phyloP scores from a whole-genome alignment of 2,797 vertebrate species.

The Dicrostonyx torquatus region DNA sequence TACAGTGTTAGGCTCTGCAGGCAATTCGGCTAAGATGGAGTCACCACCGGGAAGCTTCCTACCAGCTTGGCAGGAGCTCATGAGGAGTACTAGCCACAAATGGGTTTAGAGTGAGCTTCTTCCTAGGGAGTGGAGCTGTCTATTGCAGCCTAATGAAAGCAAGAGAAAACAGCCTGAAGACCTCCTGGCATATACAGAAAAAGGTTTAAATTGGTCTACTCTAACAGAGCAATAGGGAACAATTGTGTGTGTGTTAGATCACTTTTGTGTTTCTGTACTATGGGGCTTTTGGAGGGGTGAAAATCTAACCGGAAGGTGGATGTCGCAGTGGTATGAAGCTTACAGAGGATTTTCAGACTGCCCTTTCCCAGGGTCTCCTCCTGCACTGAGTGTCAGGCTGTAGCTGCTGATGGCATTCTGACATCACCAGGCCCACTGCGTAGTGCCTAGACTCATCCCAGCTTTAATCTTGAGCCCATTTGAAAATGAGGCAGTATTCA shows the following conservation, averaged over 20 bases:
- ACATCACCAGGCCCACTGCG: not conserved
- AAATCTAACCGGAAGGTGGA: slow-evolving; percentile 56
- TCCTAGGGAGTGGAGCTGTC: slow-evolving; percentile 60
- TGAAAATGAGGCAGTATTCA: not conserved
- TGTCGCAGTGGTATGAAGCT: slow-evolving; percentile 19
- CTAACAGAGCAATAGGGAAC: slow-evolving; percentile 42
- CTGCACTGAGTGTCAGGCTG: not conserved
- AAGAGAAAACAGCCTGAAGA: slow-evolving; percentile 56
- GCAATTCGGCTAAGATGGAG: slow-evolving; percentile 78
- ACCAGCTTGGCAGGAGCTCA: slow-evolving; percentile 68
- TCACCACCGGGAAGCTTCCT: slow-evolving; percentile 72
- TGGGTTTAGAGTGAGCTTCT: slow-evolving; percentile 67
- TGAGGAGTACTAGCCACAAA: slow-evolving; percentile 62
- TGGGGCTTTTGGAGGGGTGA: slow-evolving; percentile 28
- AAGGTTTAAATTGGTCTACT: slow-evolving; percentile 60
- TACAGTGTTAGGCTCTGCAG: slow-evolving; percentile 65
- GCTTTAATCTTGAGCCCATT: slow-evolving; percentile 44
- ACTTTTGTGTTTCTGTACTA: slow-evolving; percentile 50
- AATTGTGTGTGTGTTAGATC: not conserved
- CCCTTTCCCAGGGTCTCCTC: slow-evolving; percentile 27
- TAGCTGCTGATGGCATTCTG: slow-evolving; percentile 7
- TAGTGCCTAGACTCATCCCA: slow-evolving; percentile 7
- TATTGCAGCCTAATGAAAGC: slow-evolving; percentile 56
- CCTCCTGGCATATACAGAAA: slow-evolving; percentile 48
- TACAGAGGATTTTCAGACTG: slow-evolving; percentile 51